These are phyloP conservation scores for Halcyon badia DNA, from an alignment of 2,797 vertebrate genomes.

Conservation along the genomic window DNA sequence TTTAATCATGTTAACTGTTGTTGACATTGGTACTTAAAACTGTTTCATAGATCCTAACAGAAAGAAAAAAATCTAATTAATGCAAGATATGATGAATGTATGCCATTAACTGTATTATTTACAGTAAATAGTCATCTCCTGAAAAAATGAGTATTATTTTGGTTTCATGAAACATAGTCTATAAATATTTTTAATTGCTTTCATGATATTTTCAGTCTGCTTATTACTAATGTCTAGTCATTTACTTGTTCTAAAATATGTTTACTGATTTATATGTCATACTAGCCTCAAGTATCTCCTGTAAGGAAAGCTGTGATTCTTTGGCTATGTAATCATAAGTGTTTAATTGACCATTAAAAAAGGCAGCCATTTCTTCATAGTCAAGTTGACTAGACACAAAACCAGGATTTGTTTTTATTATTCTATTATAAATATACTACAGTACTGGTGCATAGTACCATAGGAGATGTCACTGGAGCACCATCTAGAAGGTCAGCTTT, in stretches of 20 bases:
- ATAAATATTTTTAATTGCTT: slow-evolving; percentile 79
- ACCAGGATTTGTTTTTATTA: neutral
- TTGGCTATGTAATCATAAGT: slow-evolving; percentile 20
- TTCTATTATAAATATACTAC: neutral
- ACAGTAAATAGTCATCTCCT: slow-evolving; percentile 69
- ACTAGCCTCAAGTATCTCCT: slow-evolving; percentile 6
- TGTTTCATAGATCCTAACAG: slow-evolving; percentile 54
- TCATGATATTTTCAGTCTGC: slow-evolving; percentile 64
- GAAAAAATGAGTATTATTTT: slow-evolving; percentile 63
- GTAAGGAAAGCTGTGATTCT: slow-evolving; percentile 16
- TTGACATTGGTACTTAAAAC: slow-evolving; percentile 76
- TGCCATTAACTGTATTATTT: slow-evolving; percentile 72
- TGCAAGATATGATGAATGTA: slow-evolving; percentile 63
- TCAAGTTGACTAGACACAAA: neutral
- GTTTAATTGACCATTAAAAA: slow-evolving; percentile 66
- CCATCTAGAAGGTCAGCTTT: neutral
- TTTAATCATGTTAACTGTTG: slow-evolving; percentile 81
- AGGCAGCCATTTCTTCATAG: slow-evolving; percentile 40
- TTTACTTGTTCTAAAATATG: slow-evolving; percentile 65
- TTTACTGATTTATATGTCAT: slow-evolving; percentile 48
- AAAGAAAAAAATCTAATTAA: slow-evolving; percentile 73
- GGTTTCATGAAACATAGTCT: slow-evolving; percentile 59
- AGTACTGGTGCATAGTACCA: neutral
- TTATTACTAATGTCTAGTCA: slow-evolving; percentile 57
- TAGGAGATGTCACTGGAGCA: neutral